phyloP scores from a whole-genome alignment of 1,140 invertebrate species.

The Bombus haemorrhoidalis region DNA sequence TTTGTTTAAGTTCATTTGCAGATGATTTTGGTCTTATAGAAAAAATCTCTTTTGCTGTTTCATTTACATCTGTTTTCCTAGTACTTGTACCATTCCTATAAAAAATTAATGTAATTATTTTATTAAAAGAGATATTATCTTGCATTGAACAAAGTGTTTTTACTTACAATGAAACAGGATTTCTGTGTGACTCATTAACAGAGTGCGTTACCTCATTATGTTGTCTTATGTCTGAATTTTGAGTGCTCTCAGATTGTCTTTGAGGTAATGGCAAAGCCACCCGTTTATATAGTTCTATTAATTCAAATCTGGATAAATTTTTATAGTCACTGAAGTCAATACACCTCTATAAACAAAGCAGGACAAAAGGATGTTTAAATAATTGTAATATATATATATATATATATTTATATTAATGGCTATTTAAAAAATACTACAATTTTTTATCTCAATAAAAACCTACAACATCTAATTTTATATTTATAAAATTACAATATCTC shows the following conservation, averaged over 20 bases:
- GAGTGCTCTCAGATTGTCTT: conserved; percentile 44
- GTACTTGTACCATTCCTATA: conserved; percentile 5
- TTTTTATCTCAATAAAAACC: background rate
- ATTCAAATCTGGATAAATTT: conserved; percentile 61
- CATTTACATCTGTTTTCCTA: conserved; percentile 9
- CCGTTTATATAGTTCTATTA: conserved; percentile 71
- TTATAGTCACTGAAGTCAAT: conserved; percentile 62
- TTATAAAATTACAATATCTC: background rate
- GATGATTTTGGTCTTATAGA: conserved; percentile 28
- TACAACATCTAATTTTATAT: background rate
- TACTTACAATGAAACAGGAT: conserved; percentile 18
- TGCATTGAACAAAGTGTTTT: background rate
- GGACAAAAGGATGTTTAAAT: background rate
- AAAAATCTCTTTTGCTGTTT: conserved; percentile 3
- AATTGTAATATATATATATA: background rate
- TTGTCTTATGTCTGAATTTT: background rate
- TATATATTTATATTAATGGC: background rate
- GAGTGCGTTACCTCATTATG: background rate
- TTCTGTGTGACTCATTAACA: background rate
- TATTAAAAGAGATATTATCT: background rate
- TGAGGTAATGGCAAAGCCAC: conserved; percentile 72
- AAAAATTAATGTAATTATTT: background rate
- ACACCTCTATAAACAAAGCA: conserved; percentile 67
- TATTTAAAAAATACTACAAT: conserved; percentile 3
- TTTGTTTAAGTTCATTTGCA: conserved; percentile 28